Conservation (phyloP, 2,113 vertebrate species). For the Leucopsar rothschildi region DNA sequence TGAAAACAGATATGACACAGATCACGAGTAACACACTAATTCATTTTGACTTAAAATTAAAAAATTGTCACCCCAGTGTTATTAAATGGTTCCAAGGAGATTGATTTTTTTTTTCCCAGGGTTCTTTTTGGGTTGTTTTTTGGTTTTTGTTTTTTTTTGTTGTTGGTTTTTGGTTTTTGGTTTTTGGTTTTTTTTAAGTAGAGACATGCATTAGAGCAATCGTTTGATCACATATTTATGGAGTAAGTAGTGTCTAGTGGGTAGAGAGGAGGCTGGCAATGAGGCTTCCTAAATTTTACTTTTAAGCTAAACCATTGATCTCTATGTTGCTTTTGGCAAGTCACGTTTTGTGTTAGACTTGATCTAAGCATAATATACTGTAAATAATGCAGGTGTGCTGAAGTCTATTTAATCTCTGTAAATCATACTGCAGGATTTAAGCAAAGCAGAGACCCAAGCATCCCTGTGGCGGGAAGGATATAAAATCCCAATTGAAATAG, state of each 20-base stretch:
- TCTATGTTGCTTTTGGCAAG: neutral
- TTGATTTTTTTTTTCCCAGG: neutral
- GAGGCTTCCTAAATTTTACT: neutral
- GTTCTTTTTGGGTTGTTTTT: neutral
- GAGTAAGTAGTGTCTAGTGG: neutral
- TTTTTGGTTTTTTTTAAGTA: neutral
- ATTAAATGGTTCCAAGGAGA: neutral
- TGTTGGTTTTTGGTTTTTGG: neutral
- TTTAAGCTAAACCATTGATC: neutral
- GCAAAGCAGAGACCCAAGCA: neutral
- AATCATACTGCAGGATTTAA: neutral
- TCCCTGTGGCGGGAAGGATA: neutral
- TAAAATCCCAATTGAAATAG: neutral
- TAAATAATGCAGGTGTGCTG: neutral
- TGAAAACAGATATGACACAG: neutral
- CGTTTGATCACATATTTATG: slow-evolving; percentile 26
- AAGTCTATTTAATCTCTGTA: neutral
- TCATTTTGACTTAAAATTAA: slow-evolving; percentile 39
- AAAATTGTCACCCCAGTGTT: neutral
- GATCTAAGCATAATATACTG: neutral
- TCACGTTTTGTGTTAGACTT: neutral
- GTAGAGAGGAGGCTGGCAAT: neutral
- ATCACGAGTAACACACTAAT: neutral
- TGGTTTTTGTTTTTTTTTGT: neutral
- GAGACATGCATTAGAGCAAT: neutral